Evolutionary conservation across 2,888 invertebrate genomes (phyloP).

Genomic region (Petrolisthes cinctipes): DNA sequence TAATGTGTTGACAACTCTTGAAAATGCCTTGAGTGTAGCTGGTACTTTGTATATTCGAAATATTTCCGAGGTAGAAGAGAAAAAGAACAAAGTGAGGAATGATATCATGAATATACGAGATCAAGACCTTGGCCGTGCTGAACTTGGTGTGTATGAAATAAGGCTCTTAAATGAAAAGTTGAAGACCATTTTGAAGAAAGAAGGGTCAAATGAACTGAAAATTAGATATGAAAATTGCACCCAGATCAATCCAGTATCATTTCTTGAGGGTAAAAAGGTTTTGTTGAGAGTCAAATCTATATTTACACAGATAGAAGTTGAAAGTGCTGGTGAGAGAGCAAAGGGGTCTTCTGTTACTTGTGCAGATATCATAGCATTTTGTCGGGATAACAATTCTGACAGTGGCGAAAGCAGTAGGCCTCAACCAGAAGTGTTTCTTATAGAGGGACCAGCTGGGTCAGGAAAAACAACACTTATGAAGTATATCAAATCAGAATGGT

Average conservation of each 20-base stretch:
- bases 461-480: constrained; percentile 39
- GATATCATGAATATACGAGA: constrained; percentile 15
- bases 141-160: constrained; percentile 14
- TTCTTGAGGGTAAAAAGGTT: constrained; percentile 13
- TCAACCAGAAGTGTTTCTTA: constrained; percentile 23
- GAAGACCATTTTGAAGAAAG: background rate
- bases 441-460: constrained; percentile 40
- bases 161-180: constrained; percentile 15
- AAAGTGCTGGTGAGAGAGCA: constrained; percentile 18
- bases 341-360: constrained; percentile 12
- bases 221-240: background rate
- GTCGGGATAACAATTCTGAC: background rate
- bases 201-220: constrained; percentile 17
- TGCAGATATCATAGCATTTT: constrained; percentile 21
- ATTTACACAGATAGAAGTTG: constrained; percentile 34
- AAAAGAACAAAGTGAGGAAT: background rate
- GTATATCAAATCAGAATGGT: constrained; percentile 22
- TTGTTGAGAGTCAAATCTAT: constrained; percentile 17
- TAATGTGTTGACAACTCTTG: background rate
- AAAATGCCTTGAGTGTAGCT: background rate
- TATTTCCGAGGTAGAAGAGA: background rate
- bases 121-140: constrained; percentile 20
- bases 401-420: background rate
- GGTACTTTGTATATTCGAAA: background rate
- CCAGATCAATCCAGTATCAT: constrained; percentile 24